Base-by-base conservation (phyloP, 2,797 vertebrate species). In the Psittacula echo region DNA sequence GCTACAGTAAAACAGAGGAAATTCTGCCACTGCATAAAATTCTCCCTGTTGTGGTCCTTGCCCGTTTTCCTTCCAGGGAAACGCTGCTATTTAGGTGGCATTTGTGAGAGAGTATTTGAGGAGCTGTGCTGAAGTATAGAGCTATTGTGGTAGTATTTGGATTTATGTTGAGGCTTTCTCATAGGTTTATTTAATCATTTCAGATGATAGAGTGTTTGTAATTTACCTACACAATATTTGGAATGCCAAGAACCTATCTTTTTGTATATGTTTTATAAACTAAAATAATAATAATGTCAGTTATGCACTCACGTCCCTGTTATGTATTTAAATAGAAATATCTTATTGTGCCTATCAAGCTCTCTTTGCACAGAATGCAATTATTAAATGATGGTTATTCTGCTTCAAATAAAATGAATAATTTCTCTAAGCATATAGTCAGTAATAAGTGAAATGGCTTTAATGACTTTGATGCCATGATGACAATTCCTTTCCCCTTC, bases 351-450 rank as follows among this genome's bases (percentile, higher is more conserved):
- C 21, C n/a, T 81, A 56, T 76, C 47, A 32, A 50, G 75, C 2
- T 34, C 27, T 84, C 58, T 95, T 86, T 81, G 68, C 45, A 78
- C 13, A 64, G 54, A 94, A 90, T 79, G 70, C 21, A 93, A 32
- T 91, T 91, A 93, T 86, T 91, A 91, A 94, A 90, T 76, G 62
- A 61, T 79, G 18, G 20, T 82, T 91, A 56, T 73, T 95, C 64
- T 84, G 6, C 81, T 94, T 92, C 87, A 70, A 73, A 90, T 90
- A 74, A 86, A 77, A 93, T 3, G 1, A 94, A 61, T 90, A 64
- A 79, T 81, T 89, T 90, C 56, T 32, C 60, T 45, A 61, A 94
- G 41, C 51, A 93, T 91, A 85, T 70, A 90, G 29, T 68, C 65
- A 83, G 60, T 85, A 94, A 84, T 91, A 90, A 94, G 51, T 86